These are phyloP conservation scores for Agrilus biguttatus DNA, from an alignment of 2,888 invertebrate species.

Conservation along the genomic window DNA sequence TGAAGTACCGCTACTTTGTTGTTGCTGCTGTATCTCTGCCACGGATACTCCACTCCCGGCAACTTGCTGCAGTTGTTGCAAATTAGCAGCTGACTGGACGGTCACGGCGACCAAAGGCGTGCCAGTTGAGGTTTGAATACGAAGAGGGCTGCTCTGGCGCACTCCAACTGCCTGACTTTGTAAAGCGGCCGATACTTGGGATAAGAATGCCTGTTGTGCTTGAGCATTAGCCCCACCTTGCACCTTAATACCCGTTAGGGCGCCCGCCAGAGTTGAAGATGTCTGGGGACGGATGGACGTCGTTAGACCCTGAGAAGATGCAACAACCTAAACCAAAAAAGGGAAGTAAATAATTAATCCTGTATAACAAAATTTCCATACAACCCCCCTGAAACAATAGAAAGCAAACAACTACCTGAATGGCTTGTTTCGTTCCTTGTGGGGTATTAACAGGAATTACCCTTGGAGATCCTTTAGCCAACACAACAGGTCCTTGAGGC, in stretches of 20 bases:
- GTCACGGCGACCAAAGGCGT: conserved; percentile 30
- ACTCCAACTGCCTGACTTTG: conserved; percentile 33
- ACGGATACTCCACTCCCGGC: too few relatives aligned
- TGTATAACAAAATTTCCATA: background rate
- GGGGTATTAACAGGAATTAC: conserved; percentile 49
- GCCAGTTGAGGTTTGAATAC: conserved; percentile 37
- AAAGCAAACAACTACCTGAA: too few relatives aligned
- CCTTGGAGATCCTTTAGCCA: conserved; percentile 46
- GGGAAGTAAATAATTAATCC: background rate
- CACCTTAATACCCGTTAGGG: conserved; percentile 36
- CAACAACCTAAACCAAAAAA: conserved; percentile 34
- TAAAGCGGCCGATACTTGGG: conserved; percentile 39
- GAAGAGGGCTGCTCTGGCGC: conserved; percentile 44
- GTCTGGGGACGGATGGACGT: conserved; percentile 37
- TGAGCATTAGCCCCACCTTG: conserved; percentile 23
- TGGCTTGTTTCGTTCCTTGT: conserved; percentile 42
- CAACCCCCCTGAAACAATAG: too few relatives aligned
- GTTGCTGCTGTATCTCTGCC: too few relatives aligned
- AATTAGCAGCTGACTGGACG: conserved; percentile 42
- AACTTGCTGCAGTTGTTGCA: conserved; percentile 22
- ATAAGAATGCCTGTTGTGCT: conserved; percentile 39
- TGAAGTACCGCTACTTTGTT: too few relatives aligned
- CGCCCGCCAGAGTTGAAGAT: conserved; percentile 32
- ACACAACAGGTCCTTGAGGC: conserved; percentile 42
- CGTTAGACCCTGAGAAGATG: conserved; percentile 36